These are phyloP conservation scores for Fabriciana adippe DNA, from an alignment of 2,888 invertebrate species.

Conservation along the genomic window DNA sequence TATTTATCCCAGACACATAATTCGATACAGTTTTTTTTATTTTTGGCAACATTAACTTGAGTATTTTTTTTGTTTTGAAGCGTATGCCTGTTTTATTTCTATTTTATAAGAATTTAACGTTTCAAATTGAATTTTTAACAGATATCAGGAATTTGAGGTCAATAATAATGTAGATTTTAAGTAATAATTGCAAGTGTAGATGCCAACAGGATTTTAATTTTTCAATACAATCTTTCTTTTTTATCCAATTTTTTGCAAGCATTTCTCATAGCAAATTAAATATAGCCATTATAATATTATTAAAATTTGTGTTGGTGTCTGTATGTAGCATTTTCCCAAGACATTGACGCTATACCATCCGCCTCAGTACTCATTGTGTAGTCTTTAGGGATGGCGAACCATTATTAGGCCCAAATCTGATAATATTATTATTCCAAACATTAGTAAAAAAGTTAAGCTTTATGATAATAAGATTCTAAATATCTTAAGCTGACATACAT, in stretches of 20 bases:
- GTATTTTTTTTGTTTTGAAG: too few species aligned
- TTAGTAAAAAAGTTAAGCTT: too few species aligned
- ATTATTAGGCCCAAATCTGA: background rate
- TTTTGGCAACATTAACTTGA: too few species aligned
- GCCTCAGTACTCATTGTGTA: constrained; percentile 18
- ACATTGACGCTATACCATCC: constrained; percentile 14
- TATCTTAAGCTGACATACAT: background rate
- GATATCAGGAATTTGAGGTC: background rate
- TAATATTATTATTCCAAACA: too few species aligned
- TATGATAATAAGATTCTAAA: background rate
- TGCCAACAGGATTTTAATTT: background rate
- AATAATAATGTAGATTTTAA: background rate
- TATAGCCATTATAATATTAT: background rate
- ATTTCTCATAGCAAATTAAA: background rate
- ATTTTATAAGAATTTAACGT: background rate
- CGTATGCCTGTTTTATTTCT: too few species aligned
- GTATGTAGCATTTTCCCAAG: constrained; percentile 3
- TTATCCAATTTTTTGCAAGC: background rate
- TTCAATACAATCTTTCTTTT: background rate
- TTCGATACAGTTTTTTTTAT: too few species aligned
- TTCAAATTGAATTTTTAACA: background rate
- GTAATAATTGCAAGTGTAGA: background rate
- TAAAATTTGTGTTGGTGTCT: constrained; percentile 17
- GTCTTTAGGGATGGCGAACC: constrained; percentile 17
- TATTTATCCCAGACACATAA: too few species aligned